Evolutionary conservation across 2,888 invertebrate species (phyloP).

Genomic region (Andrena dorsata): DNA sequence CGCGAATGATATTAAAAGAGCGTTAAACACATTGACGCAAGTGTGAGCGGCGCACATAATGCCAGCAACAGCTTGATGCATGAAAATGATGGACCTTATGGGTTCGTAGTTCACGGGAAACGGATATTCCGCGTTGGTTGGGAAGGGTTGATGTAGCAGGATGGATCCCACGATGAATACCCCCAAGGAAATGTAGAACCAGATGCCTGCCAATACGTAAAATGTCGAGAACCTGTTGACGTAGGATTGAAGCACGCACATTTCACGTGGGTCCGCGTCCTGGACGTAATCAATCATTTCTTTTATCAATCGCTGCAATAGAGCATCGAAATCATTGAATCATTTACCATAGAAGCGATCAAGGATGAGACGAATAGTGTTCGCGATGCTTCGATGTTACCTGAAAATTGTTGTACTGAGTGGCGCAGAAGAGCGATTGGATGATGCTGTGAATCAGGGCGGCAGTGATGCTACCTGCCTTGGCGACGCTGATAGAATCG

Average conservation of each 20-base stretch:
- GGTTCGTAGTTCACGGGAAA: background rate
- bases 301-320: background rate
- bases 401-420: conserved; percentile 50
- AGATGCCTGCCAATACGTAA: conserved; percentile 54
- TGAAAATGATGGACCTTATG: background rate
- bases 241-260: conserved; percentile 70
- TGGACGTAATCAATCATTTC: conserved; percentile 20
- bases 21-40: conserved; percentile 68
- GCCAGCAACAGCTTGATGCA: conserved; percentile 68
- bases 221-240: conserved; percentile 69
- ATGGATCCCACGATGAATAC: conserved; percentile 66
- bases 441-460: conserved; percentile 30
- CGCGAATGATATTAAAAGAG: conserved; percentile 74
- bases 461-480: conserved; percentile 12
- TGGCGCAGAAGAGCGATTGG: conserved; percentile 20
- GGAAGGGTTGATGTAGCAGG: conserved; percentile 69
- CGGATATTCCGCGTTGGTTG: conserved; percentile 44
- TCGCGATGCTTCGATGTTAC: conserved; percentile 33
- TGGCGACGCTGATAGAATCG: conserved; percentile 33
- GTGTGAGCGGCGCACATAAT: conserved; percentile 70
- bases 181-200: conserved; percentile 63
- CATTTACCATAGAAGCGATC: too few species aligned
- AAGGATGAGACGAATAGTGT: background rate
- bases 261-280: conserved; percentile 60
- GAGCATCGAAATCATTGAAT: background rate